Evolutionary conservation across 2,113 vertebrate species (phyloP).

Genomic region (Coregonus clupeaformis): DNA sequence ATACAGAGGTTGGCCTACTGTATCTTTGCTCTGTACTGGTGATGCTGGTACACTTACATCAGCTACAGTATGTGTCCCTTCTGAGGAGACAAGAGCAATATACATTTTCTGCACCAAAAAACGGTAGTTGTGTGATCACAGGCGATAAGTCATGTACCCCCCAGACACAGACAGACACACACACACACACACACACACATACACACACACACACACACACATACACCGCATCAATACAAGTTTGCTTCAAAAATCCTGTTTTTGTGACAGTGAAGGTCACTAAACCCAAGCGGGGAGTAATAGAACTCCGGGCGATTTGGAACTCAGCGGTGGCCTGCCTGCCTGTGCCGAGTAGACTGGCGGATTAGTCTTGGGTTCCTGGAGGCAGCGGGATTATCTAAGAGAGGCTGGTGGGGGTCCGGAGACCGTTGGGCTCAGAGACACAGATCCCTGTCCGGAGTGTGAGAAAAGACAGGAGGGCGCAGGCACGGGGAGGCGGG

Average conservation of each 20-base stretch:
- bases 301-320: conserved; percentile 36
- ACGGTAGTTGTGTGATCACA: conserved; percentile 21
- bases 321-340: conserved; percentile 44
- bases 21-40: conserved; percentile 20
- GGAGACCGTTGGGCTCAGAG: conserved; percentile 46
- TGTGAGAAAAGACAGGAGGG: conserved; percentile 27
- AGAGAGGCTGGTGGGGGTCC: conserved; percentile 45
- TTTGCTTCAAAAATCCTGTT: conserved; percentile 33
- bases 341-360: conserved; percentile 45
- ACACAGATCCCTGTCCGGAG: conserved; percentile 48
- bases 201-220: conserved; percentile 20
- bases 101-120: conserved; percentile 11
- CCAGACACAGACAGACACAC: conserved; percentile 9
- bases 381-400: conserved; percentile 68
- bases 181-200: conserved; percentile 2
- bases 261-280: conserved; percentile 33
- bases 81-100: neutral
- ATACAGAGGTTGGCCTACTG: conserved; percentile 20
- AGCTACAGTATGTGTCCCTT: conserved; percentile 24
- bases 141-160: neutral
- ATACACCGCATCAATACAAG: conserved; percentile 17
- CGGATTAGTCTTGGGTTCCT: conserved; percentile 73
- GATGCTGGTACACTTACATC: conserved; percentile 1
- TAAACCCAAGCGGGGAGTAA: conserved; percentile 49
- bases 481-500: conserved; percentile 17